Evolutionary conservation across 1,140 invertebrate genomes (phyloP), one percentile per base, ranked within the genome.

Genomic region (Whitmania pigra): DNA sequence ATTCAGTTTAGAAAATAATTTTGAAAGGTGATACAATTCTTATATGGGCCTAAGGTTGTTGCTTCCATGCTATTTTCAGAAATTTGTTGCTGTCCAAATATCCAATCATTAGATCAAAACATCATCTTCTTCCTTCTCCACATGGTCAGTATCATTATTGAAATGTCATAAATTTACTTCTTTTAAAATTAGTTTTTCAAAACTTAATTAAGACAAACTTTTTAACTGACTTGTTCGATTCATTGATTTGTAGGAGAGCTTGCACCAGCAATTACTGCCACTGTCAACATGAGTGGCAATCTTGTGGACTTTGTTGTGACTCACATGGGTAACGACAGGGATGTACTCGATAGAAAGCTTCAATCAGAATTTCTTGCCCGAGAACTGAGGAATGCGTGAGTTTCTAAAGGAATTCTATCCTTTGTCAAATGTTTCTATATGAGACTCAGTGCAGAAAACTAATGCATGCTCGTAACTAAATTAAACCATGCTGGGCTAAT

Each of bases 271-370:
- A 78, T 83, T 6, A 79, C 80, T 53, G 82, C 81, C 25, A 82
- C 80, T 31, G 75, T 83, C 18, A 81, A 83, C 73, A 76, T 80
- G 6, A 77, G 76, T 31, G 81, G 81, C 13, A 74, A 71, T 63
- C 70, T 79, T 27, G 79, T 83, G 13, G 80, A 82, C 73, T 79
- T 82, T 77, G 79, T 82, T 49, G 78, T 80, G 6, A 82, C 79
- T 57, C 81, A 82, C 75, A 82, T 82, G 82, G 82, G 82, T 27
- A 82, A 82, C 75, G 80, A 83, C 74, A 67, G 80, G n/a, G 82
- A 83, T 74, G 74, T 72, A 22, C 67, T 82, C 25, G 82, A 83
- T 74, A 75, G 82, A 40, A 76, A 79, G 71, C 74, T 82, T 22
- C 82, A 83, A 74, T 78, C 80, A 0, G 72, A 77, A 69, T 77